Evolutionary conservation across 2,888 invertebrate species (phyloP), one percentile per base, ranked within the genome.

Genomic region (Ptychoptera albimana): DNA sequence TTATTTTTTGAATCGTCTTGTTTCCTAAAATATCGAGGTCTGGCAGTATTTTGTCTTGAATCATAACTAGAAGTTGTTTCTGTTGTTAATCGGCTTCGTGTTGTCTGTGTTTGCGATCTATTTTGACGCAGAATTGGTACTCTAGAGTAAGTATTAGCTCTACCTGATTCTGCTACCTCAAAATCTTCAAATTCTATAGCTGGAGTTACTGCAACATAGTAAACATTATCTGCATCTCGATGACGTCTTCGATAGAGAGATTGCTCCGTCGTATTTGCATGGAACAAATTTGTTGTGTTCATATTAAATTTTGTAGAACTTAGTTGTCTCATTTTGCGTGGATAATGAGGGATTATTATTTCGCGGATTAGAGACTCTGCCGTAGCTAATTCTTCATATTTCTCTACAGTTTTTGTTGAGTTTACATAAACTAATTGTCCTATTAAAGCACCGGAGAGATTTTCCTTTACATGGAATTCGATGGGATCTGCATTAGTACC

Each of bases 391-490:
- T 23, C 23, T 7, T 23, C 23, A 23, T 23, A 42, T 52, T 42
- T 32, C 10, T 57, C 57, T 46, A 61, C 53, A 48, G 59, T 57
- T 31, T 60, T 53, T 50, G 50, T 49, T 45, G 58, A 59, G 45
- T 66, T 64, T 48, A 63, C 72, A 45, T 78, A 75, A 39, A 80
- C 69, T 39, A 84, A 70, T 57, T 77, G 79, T 2, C 85, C 86
- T 50, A 83, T 80, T 38, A 78, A 70, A 32, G 78, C 78, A 46
- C 80, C 82, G 4, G 77, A 76, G 38, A 76, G 58, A 57, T 87
- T 87, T 64, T 87, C 86, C 55, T 75, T 76, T 0, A 83, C 80
- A 50, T 77, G 77, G 54, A 85, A 86, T 48, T 79, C 75, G 14
- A 85, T 72, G 1, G 81, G 77, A 44, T 79, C 74, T 54, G 79